A percentile compares a stretch with the other conserved stretches of the same genome.
These are phyloP conservation scores for Holacanthella duospinosa DNA, from an alignment of 2,888 invertebrate genomes.

Conservation along the genomic window DNA sequence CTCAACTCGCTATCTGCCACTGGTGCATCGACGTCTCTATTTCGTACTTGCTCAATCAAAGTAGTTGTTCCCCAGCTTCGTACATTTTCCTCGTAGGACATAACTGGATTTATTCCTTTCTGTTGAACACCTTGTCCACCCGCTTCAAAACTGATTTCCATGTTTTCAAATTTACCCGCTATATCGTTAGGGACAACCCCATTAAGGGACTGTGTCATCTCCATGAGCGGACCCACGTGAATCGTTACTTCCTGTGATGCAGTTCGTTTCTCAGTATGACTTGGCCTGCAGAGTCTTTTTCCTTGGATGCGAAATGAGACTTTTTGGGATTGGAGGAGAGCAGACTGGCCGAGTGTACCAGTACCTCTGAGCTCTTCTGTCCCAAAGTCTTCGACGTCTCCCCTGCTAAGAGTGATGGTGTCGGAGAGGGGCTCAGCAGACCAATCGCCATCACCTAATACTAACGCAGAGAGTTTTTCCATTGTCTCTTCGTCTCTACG, in stretches of 20 bases:
- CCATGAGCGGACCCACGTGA: neutral
- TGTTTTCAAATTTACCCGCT: neutral
- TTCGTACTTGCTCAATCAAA: no score
- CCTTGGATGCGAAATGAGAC: neutral
- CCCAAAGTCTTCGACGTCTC: no score
- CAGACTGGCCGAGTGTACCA: no score
- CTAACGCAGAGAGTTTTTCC: no score
- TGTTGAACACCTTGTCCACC: slow-evolving; percentile 40
- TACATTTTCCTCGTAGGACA: neutral
- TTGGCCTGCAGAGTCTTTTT: neutral
- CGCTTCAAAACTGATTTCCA: neutral
- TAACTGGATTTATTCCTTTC: slow-evolving; percentile 47
- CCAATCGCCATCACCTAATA: no score
- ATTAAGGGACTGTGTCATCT: neutral
- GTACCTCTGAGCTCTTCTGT: no score
- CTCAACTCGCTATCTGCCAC: slow-evolving; percentile 5
- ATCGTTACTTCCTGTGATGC: neutral
- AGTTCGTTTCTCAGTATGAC: neutral
- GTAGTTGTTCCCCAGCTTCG: neutral
- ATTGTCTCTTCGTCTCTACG: no score
- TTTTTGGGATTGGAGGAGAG: no score
- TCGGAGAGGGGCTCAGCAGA: no score
- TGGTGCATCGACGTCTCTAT: neutral
- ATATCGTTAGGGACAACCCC: neutral
- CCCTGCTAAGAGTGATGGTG: no score